Evolutionary conservation across 2,113 vertebrate genomes (phyloP).

Genomic region (Hystrix cristata): DNA sequence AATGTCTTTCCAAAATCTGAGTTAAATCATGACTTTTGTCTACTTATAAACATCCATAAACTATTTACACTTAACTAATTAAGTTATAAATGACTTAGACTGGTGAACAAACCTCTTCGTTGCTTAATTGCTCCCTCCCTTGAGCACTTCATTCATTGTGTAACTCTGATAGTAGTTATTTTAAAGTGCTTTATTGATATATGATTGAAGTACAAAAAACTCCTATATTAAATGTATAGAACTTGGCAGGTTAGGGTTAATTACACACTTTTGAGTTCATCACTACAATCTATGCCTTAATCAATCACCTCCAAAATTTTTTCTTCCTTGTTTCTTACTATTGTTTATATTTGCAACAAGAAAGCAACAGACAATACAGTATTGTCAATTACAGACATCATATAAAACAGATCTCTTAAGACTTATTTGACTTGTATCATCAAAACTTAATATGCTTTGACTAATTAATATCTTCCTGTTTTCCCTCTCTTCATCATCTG

Average conservation of each 20-base stretch:
- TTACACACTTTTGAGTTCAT: neutral
- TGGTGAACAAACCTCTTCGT: neutral
- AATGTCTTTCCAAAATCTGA: conserved; percentile 17
- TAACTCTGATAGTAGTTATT: neutral
- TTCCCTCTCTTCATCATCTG: neutral
- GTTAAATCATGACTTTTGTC: neutral
- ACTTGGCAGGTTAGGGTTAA: neutral
- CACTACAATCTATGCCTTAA: neutral
- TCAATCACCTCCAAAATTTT: neutral
- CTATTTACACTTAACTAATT: neutral
- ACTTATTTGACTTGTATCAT: neutral
- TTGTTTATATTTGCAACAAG: neutral
- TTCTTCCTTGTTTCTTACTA: neutral
- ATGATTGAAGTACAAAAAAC: neutral
- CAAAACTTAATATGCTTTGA: neutral
- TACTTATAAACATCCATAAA: neutral
- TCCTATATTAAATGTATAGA: neutral
- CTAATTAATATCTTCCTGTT: neutral
- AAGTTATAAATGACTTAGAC: neutral
- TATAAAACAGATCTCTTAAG: neutral
- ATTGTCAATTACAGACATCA: neutral
- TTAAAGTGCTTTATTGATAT: neutral
- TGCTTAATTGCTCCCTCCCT: neutral
- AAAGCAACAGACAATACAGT: neutral
- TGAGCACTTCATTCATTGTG: neutral